Evolutionary conservation across 2,113 vertebrate species (phyloP), one percentile per base, ranked within the genome.

Genomic region (Vicugna pacos): DNA sequence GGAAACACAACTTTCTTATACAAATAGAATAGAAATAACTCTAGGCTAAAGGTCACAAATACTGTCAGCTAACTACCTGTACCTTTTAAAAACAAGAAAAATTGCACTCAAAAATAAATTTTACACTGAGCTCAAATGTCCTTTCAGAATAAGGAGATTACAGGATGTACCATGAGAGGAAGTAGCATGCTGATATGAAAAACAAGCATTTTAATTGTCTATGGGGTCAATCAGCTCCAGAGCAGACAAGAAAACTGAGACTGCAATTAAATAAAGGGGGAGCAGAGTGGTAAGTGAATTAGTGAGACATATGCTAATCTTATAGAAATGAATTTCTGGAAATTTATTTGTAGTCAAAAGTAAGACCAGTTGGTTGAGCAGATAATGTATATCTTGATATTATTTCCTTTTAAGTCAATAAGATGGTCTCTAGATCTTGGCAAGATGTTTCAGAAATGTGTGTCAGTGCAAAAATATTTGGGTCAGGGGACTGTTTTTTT

Each of bases 401-500:
- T 69, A 72, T 69, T 58, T 5, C 20, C 12, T 60, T 86, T 69
- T 60, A 56, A 67, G 17, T 86, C 5, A 77, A 28, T 8, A 7
- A 86, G 13, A 80, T 69, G 46, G 15, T 85, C n/a, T 69, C 10
- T 28, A 58, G 6, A 28, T 3, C 8, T 52, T 69, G 72, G 12
- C 11, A 50, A 79, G 38, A 77, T 30, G 38, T 38, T 48, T 93
- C 24, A 79, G 19, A 76, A 93, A n/a, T 69, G 28, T 86, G 30
- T 35, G 12, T 86, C 30, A 19, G 10, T 10, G 8, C 42, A 86
- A 48, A 93, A 64, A 83, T n/a, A 64, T 42, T 22, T 60, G 0
- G 2, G 17, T n/a, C 1, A 2, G 3, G 60, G 5, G 5, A 1
- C 38, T 38, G 38, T 4, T 38, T 38, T 42, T 48, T 17, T 56